Conservation (phyloP, 2,797 vertebrate species). For the Heliangelus exortis region DNA sequence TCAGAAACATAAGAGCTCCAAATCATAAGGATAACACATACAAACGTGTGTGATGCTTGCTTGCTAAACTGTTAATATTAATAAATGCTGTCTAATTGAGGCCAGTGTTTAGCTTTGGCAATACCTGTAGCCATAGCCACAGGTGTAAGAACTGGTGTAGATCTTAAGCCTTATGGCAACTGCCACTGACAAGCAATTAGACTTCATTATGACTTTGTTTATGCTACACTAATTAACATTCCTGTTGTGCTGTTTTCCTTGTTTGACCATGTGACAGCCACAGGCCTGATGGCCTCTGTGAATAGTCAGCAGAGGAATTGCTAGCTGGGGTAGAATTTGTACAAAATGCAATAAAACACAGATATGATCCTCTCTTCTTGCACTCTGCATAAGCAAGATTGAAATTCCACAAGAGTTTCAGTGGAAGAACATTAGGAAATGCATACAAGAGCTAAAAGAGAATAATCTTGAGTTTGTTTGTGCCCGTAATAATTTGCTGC, state of each 20-base stretch:
- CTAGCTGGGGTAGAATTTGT: slow-evolving; percentile 33
- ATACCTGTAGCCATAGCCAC: slow-evolving; percentile 20
- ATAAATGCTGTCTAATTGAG: not conserved
- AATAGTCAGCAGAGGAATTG: slow-evolving; percentile 67
- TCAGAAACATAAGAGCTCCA: not conserved
- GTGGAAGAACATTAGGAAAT: not conserved
- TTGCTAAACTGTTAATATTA: not conserved
- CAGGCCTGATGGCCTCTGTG: slow-evolving; percentile 75
- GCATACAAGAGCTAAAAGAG: not conserved
- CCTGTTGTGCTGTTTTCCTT: slow-evolving; percentile 80
- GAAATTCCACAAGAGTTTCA: not conserved
- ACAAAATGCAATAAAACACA: slow-evolving; percentile 14
- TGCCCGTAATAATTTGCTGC: not conserved
- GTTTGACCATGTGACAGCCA: slow-evolving; percentile 71
- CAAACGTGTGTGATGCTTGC: not conserved
- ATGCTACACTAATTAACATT: slow-evolving; percentile 88
- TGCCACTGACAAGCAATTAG: slow-evolving; percentile 87
- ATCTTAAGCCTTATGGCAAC: slow-evolving; percentile 75
- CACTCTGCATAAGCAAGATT: not conserved
- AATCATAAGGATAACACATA: not conserved
- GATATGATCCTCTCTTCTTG: slow-evolving; percentile 20
- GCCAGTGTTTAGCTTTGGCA: not conserved
- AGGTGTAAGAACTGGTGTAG: slow-evolving; percentile 47
- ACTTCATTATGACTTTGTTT: slow-evolving; percentile 85
- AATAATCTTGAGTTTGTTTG: not conserved